phyloP scores from a whole-genome alignment of 1,140 invertebrate genomes.

The Brachionus calyciflorus region DNA sequence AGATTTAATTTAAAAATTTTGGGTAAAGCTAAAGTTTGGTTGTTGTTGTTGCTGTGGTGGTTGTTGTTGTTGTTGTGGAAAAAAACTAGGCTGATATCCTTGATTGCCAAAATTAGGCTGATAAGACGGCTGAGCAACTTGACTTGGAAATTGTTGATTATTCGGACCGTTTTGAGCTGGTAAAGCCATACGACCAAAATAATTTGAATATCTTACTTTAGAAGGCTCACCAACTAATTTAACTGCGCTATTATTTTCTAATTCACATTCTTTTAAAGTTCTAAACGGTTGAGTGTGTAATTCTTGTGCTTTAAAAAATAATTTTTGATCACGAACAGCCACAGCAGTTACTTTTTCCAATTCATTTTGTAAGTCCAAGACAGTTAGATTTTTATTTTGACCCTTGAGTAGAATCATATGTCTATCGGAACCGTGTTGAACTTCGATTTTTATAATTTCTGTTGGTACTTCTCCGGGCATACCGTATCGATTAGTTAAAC shows the following conservation, averaged over 20 bases:
- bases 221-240: constrained; percentile 26
- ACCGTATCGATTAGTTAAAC: neutral
- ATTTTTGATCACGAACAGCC: constrained; percentile 33
- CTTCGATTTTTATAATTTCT: constrained; percentile 39
- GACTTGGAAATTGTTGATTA: too few species aligned
- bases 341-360: constrained; percentile 37
- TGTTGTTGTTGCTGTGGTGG: neutral
- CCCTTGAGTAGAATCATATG: constrained; percentile 26
- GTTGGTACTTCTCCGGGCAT: neutral
- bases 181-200: constrained; percentile 28
- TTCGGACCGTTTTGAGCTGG: neutral
- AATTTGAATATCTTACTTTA: constrained; percentile 34
- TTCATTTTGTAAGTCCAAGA: constrained; percentile 26
- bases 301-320: constrained; percentile 35
- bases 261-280: constrained; percentile 13
- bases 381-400: constrained; percentile 33
- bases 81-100: neutral
- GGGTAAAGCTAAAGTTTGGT: neutral
- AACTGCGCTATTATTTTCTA: constrained; percentile 41
- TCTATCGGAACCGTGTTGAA: constrained; percentile 39
- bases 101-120: neutral
- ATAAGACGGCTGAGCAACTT: neutral
- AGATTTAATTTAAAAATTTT: constrained; percentile 9
- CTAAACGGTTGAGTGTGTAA: neutral
- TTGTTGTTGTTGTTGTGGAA: neutral